Base-by-base conservation (phyloP, 2,113 vertebrate genomes). In the Antennarius striatus region DNA sequence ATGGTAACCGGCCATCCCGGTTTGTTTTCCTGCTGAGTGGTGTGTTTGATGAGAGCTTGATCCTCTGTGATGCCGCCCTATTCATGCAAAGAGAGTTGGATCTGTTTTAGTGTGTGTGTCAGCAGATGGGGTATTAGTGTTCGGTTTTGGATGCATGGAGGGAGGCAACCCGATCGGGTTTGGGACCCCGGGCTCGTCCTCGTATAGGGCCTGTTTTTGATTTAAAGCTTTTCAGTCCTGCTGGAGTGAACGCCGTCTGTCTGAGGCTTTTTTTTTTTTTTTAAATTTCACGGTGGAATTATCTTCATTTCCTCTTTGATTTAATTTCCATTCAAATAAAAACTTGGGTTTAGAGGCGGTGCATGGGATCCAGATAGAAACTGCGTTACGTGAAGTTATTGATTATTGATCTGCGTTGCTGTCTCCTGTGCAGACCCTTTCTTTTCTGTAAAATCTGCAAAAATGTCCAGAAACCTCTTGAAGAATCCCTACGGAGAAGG, bases 401-500 rank as follows among this genome's bases (percentile, higher is more conserved):
- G 55, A 69, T 60, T n/a, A 58, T 50, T 58, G 55, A 69, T 60
- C 14, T 16, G 10, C 29, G 3, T 5, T 16, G 4, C n/a, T 71
- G 10, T 45, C 17, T 70, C 36, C 49, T 71, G 12, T 73, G 28
- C 64, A 86, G 81, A 14, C 36, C 22, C n/a, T 8, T 39, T 54
- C 32, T 42, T 7, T 54, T 42, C 58, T 61, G 49, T 16, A 7
- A 11, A 54, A 68, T 30, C 16, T 59, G 50, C 13, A 55, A 66
- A 43, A 63, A 93, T 92, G 92, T 12, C 77, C 64, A 84, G 57
- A 73, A 92, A 93, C 75, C 88, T 93, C 47, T 63, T 93, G 12
- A 91, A 89, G 77, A 93, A 93, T 71, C 89, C 91, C 56, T 74
- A 39, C 53, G 92, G 90, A 43, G 89, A 92, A 56, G 90, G 91